Percentiles rank a stretch among this genome's conserved stretches.
Conservation (phyloP, 2,797 vertebrate species). For the Anabas testudineus region DNA sequence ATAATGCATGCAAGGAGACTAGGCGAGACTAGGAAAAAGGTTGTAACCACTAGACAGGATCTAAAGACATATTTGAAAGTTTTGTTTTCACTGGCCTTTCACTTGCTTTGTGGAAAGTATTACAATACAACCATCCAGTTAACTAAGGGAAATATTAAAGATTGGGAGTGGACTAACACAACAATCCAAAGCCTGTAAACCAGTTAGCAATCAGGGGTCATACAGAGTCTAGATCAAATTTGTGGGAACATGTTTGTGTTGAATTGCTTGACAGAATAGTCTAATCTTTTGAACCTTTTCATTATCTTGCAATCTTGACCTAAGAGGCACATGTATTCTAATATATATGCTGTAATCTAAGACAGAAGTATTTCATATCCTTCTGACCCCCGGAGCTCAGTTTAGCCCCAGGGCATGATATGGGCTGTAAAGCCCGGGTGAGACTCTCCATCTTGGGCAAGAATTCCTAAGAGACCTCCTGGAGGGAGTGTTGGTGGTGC, state of each 20-base stretch:
- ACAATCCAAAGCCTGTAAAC: conserved; percentile 22
- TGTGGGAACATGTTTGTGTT: neutral
- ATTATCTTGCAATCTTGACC: conserved; percentile 14
- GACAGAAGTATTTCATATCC: conserved; percentile 63
- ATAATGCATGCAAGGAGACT: conserved; percentile 22
- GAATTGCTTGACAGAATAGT: neutral
- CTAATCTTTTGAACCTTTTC: neutral
- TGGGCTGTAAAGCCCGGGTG: conserved; percentile 53
- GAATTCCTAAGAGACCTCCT: conserved; percentile 78
- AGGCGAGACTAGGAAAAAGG: conserved; percentile 38
- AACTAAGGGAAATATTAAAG: conserved; percentile 28
- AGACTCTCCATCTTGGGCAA: conserved; percentile 64
- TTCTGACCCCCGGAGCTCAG: conserved; percentile 54
- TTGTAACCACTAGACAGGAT: conserved; percentile 10
- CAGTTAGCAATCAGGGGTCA: conserved; percentile 3
- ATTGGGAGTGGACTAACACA: conserved; percentile 6
- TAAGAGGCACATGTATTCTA: neutral
- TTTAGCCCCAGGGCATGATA: conserved; percentile 56
- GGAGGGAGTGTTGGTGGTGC: conserved; percentile 67
- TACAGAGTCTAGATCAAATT: conserved; percentile 12
- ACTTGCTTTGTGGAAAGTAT: conserved; percentile 33
- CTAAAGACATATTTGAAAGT: conserved; percentile 20
- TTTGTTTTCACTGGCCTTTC: conserved; percentile 25
- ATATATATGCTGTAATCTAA: conserved; percentile 55
- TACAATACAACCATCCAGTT: conserved; percentile 6